These are phyloP conservation scores for Microctonus brassicae DNA, from an alignment of 2,888 invertebrate species.

Conservation along the genomic window DNA sequence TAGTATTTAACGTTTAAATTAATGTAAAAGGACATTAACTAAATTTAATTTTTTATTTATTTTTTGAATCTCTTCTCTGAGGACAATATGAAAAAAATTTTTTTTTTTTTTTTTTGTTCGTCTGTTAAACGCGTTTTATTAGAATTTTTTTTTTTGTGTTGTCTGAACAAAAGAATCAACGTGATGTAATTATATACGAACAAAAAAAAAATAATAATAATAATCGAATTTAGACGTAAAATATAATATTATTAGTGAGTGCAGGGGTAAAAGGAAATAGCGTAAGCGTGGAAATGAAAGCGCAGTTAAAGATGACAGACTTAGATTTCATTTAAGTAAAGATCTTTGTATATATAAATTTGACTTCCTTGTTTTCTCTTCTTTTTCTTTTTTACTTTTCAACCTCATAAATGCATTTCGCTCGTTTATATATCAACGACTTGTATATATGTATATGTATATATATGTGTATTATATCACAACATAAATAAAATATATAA, in stretches of 20 bases:
- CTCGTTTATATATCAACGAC: neutral
- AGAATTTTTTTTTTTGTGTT: neutral
- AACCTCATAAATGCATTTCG: slow-evolving; percentile 18
- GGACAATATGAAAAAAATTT: neutral
- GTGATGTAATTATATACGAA: neutral
- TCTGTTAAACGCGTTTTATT: neutral
- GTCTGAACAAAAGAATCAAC: neutral
- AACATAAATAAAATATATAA: too few relatives aligned
- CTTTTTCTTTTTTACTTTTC: slow-evolving; percentile 5
- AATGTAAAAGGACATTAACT: neutral
- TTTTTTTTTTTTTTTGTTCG: neutral
- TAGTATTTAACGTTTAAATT: neutral
- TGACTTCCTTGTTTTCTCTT: slow-evolving; percentile 16
- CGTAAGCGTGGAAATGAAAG: slow-evolving; percentile 26
- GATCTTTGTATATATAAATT: slow-evolving; percentile 10
- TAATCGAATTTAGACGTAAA: slow-evolving; percentile 17
- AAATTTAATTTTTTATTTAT: neutral
- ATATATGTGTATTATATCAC: too few relatives aligned
- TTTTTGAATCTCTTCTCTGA: neutral
- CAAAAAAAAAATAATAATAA: neutral
- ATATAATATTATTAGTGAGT: slow-evolving; percentile 14
- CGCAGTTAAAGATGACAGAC: slow-evolving; percentile 30
- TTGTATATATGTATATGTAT: neutral
- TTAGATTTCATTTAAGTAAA: slow-evolving; percentile 19
- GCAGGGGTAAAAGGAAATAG: neutral